A percentile compares a stretch with the other conserved stretches of the same genome.
These are phyloP conservation scores for Arge pagana DNA, from an alignment of 2,888 invertebrate species.

Conservation along the genomic window DNA sequence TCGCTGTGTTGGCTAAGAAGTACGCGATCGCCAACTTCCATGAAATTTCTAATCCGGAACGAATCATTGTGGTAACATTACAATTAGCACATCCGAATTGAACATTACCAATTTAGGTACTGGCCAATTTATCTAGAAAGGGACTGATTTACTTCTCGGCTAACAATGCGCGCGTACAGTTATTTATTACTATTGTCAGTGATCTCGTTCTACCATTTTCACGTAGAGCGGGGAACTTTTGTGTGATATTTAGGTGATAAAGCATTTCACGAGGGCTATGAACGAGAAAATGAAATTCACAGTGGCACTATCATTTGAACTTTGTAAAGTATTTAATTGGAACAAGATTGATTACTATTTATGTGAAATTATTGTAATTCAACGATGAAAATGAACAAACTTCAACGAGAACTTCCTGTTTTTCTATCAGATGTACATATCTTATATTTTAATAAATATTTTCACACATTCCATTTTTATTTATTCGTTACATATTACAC, in stretches of 20 bases:
- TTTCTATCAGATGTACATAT: slow-evolving; percentile 33
- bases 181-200: slow-evolving; percentile 17
- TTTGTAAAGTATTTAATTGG: slow-evolving; percentile 50
- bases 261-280: slow-evolving; percentile 26
- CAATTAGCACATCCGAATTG: no score
- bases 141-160: slow-evolving; percentile 19
- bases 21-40: slow-evolving; percentile 9
- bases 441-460: slow-evolving; percentile 37
- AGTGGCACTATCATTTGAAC: slow-evolving; percentile 35
- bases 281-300: slow-evolving; percentile 27
- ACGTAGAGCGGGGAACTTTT: slow-evolving; percentile 31
- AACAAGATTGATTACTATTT: slow-evolving; percentile 49
- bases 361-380: slow-evolving; percentile 34
- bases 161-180: slow-evolving; percentile 6
- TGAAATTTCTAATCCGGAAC: no score
- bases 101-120: no score
- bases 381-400: neutral
- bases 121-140: no score
- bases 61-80: no score
- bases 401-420: slow-evolving; percentile 21
- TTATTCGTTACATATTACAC: no score
- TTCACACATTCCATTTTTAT: no score
- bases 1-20: slow-evolving; percentile 11
- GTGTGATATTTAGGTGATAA: slow-evolving; percentile 49
- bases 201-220: slow-evolving; percentile 30